Conservation (phyloP, 2,113 vertebrate species). For the Urocynchramus pylzowi region DNA sequence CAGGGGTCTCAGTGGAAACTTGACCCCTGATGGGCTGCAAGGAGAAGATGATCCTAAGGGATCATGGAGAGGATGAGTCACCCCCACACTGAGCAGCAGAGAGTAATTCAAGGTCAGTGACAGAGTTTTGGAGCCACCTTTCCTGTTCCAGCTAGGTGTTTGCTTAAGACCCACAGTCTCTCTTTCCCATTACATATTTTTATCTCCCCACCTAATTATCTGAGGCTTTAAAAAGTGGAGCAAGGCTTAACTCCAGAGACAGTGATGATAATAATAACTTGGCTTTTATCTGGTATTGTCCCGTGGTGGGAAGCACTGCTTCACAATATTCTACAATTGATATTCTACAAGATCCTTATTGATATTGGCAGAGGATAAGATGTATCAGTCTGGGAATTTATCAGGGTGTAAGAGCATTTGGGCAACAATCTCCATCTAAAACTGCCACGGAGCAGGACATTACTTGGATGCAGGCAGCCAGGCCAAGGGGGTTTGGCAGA, state of each 20-base stretch:
- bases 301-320: accelerated
- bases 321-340: too few relatives aligned
- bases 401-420: background rate
- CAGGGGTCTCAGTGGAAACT: background rate
- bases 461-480: background rate
- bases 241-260: constrained; percentile 15
- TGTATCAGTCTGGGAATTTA: background rate
- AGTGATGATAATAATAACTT: background rate
- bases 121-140: background rate
- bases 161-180: background rate
- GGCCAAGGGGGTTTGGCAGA: background rate
- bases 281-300: background rate
- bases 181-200: background rate
- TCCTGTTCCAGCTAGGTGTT: background rate
- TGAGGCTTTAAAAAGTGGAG: background rate
- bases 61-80: background rate
- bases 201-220: constrained; percentile 5
- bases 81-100: background rate
- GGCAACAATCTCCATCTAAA: background rate
- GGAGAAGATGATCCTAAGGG: background rate
- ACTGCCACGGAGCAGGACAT: accelerated
- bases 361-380: too few relatives aligned
- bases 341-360: too few relatives aligned
- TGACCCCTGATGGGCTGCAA: background rate
- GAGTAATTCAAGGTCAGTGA: background rate